phyloP scores from a whole-genome alignment of 2,888 invertebrate genomes.

The Cephus pulcher region DNA sequence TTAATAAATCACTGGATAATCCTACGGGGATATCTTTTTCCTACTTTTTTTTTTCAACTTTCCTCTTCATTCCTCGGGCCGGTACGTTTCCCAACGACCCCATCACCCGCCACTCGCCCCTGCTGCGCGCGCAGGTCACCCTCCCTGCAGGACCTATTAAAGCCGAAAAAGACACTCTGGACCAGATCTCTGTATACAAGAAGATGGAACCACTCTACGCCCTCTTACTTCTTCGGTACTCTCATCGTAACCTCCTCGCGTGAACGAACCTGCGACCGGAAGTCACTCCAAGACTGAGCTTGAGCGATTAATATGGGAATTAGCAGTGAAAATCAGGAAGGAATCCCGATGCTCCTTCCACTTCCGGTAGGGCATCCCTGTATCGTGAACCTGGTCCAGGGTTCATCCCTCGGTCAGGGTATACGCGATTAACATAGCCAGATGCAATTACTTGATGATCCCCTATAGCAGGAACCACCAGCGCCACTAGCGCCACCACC shows the following conservation, averaged over 20 bases:
- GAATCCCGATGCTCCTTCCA: conserved; percentile 9
- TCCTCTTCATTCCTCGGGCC: neutral
- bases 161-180: neutral
- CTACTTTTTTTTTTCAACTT: neutral
- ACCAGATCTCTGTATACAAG: neutral
- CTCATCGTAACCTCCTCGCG: neutral
- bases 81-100: neutral
- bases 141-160: neutral
- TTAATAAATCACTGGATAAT: conserved; percentile 53
- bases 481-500: neutral
- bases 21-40: conserved; percentile 27
- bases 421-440: neutral
- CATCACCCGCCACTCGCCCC: neutral
- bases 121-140: neutral
- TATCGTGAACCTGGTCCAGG: neutral
- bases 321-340: conserved; percentile 3
- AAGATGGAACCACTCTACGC: neutral
- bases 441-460: neutral
- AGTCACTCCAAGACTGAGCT: neutral
- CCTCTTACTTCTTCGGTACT: neutral
- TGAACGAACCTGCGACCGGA: neutral
- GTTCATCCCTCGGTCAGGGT: neutral
- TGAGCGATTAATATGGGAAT: neutral
- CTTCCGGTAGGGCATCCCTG: conserved; percentile 4
- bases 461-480: neutral